Conservation (phyloP, 2,888 invertebrate genomes). For the Cephus pygmeus region DNA sequence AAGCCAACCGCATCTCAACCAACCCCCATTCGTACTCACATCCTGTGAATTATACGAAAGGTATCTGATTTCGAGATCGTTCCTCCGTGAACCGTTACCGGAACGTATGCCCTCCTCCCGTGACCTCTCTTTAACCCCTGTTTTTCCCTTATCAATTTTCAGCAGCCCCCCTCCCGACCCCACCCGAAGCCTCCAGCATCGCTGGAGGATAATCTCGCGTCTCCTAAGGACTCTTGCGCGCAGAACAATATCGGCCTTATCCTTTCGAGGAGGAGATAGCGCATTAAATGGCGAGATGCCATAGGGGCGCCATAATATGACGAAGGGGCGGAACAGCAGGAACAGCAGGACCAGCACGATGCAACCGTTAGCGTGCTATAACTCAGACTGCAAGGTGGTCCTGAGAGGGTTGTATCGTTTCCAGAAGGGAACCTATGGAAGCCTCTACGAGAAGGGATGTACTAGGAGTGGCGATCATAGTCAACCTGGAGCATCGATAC, state of each 20-base stretch:
- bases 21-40: not conserved
- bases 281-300: conserved; percentile 42
- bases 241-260: not conserved
- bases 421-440: not conserved
- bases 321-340: not conserved
- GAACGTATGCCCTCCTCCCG: not conserved
- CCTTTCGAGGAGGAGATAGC: conserved; percentile 33
- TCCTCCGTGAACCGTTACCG: not conserved
- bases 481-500: not conserved
- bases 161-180: not conserved
- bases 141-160: conserved; percentile 2
- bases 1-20: not conserved
- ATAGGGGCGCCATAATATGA: conserved; percentile 12
- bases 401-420: conserved; percentile 2
- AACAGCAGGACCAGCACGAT: not conserved
- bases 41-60: conserved; percentile 17
- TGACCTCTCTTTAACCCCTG: not conserved
- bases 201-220: not conserved
- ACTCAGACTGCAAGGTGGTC: not conserved
- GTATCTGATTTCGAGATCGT: conserved; percentile 44
- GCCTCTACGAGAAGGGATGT: not conserved
- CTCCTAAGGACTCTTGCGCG: not conserved
- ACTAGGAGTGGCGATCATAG: not conserved
- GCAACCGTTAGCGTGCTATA: conserved; percentile 13
- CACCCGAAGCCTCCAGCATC: not conserved